Percentiles rank a stretch among this genome's conserved stretches.
phyloP scores from a whole-genome alignment of 2,797 vertebrate species.

The Petrocephalus schoutedeni region DNA sequence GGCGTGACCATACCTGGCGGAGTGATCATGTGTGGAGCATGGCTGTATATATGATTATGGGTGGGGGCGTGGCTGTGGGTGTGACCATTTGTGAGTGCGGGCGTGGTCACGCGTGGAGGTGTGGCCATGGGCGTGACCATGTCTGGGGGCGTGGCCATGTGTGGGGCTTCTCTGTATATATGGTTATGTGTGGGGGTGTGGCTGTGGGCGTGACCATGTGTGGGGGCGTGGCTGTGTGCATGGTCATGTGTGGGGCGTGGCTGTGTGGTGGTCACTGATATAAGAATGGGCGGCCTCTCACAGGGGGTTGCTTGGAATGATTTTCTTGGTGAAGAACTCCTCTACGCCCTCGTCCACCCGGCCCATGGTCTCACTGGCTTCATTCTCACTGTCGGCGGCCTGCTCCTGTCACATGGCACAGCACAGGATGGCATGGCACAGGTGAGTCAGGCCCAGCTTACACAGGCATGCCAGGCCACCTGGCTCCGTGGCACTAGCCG shows the following conservation, averaged over 20 bases:
- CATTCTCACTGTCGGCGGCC: slow-evolving; percentile 71
- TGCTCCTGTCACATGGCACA: slow-evolving; percentile 60
- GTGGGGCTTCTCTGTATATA: no score
- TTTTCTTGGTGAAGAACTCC: slow-evolving; percentile 91
- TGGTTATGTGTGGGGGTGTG: not conserved
- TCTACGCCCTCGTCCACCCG: slow-evolving; percentile 89
- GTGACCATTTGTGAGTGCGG: not conserved
- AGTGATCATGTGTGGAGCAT: no score
- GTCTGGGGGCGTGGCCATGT: not conserved
- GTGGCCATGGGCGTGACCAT: not conserved
- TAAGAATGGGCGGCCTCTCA: slow-evolving; percentile 59
- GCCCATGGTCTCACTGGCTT: slow-evolving; percentile 74
- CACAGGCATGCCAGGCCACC: not conserved
- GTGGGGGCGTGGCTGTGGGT: not conserved
- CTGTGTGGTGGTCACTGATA: not conserved
- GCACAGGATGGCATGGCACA: not conserved
- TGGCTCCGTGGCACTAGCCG: no score
- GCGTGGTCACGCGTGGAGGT: not conserved
- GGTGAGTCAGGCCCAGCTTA: slow-evolving; percentile 10
- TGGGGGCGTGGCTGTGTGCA: not conserved
- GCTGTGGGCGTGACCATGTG: not conserved
- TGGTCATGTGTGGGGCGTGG: no score
- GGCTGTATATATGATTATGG: not conserved
- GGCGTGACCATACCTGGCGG: not conserved
- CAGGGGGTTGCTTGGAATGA: slow-evolving; percentile 76